Evolutionary conservation across 2,797 vertebrate species (phyloP), one percentile per base, ranked within the genome.

Genomic region (Thripadectes ignobilis): DNA sequence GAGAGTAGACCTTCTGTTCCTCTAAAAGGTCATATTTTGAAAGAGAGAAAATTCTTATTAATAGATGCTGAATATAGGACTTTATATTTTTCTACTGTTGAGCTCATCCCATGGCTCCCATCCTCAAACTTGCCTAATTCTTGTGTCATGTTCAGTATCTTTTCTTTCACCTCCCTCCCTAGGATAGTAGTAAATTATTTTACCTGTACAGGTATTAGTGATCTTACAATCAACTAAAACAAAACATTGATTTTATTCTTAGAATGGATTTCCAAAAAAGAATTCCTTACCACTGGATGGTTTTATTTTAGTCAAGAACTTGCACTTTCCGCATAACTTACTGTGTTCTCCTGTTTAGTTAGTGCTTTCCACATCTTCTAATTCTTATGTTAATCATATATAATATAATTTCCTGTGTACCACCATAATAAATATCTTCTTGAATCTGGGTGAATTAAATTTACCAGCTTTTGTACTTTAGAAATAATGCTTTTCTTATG

Each of bases 61-160:
- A 48, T 0, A 1, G 13, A 12, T 34, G 5, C 16, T 72, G 61
- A 65, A 66, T 81, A 8, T 11, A 18, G 36, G 14, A 46, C 16
- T 62, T 84, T 7, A 27, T 6, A 8, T 68, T 75, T 92, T 62
- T 58, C 18, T 19, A 7, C 34, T 32, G 15, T 20, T 62, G 24
- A 46, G 4, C 30, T 62, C 3, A 0, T 68, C 24, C 15, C 3
- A 1, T n/a, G n/a, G 10, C n/a, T 88, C 10, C 11, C 6, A 18
- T 51, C 20, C 39, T 76, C 74, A 67, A 29, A 62, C 18, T 38
- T 68, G 8, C 19, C 9, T 48, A 41, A 39, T 49, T 73, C 48
- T 46, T 68, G 26, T 2, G 0, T 80, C 34, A 17, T 21, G 4
- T 74, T 54, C 22, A 32, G 5, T 6, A 55, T 77, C 18, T 91